These are phyloP conservation scores for Toxostoma redivivum DNA, from an alignment of 2,113 vertebrate genomes.

Conservation along the genomic window DNA sequence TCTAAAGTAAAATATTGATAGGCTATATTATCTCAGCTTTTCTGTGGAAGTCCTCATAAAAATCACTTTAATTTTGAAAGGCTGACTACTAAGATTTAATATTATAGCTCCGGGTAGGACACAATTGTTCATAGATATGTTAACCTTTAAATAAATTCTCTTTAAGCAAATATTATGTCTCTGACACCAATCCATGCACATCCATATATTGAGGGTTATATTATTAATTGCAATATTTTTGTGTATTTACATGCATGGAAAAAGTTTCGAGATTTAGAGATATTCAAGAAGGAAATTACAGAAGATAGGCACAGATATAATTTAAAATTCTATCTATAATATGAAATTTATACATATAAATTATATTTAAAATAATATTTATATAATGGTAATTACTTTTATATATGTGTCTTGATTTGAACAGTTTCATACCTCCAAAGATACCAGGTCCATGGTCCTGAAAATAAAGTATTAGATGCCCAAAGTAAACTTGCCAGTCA, in stretches of 20 bases:
- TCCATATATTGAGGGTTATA: background rate
- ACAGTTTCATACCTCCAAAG: background rate
- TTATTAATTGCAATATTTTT: background rate
- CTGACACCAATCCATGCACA: rapidly evolving
- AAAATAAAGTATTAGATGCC: background rate
- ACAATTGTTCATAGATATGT: background rate
- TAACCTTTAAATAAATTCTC: background rate
- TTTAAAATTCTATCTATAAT: background rate
- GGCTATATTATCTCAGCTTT: background rate
- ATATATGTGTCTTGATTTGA: no score
- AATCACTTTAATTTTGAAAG: background rate
- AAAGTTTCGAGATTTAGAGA: background rate
- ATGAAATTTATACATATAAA: background rate
- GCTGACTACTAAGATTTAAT: background rate
- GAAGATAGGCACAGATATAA: background rate
- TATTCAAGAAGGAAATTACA: background rate
- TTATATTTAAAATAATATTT: no score
- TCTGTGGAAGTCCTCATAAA: background rate
- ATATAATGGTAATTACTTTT: background rate
- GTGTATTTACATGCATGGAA: background rate
- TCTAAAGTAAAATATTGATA: background rate
- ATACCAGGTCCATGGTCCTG: rapidly evolving
- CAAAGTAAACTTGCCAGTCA: background rate
- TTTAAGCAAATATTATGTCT: background rate
- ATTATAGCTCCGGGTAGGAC: background rate